Evolutionary conservation across 2,888 invertebrate genomes (phyloP), one percentile per base, ranked within the genome.

Genomic region (Eupithecia pulchellata): DNA sequence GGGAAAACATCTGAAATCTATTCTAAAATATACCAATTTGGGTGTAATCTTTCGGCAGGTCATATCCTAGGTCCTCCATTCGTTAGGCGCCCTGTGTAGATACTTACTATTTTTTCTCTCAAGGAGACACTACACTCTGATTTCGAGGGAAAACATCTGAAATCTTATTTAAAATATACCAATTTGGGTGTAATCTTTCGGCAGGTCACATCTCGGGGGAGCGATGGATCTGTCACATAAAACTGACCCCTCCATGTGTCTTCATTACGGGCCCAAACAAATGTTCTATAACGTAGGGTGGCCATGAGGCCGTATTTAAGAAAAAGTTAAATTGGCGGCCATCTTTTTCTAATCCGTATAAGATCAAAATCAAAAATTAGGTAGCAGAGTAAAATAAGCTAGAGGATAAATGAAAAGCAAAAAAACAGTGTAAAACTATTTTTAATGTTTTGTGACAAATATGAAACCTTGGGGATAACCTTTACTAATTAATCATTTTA

Each of bases 191-290:
- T 60, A 60, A 32, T 60, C 17, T 60, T 20, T 32, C n/a, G n/a
- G 29, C 25, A 29, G 47, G 58, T 64, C 32, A 25, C 25, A 8
- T 64, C 60, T 64, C 30, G 52, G 61, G 52, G 57, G 52, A 39
- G 60, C 36, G 47, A 68, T 66, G 64, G 52, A 32, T 29, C 69
- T 66, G 72, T 62, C 60, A 60, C 69, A 66, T 69, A 65, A 68
- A 64, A 62, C 66, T 63, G 66, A 55, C 71, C 64, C 64, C 34
- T 11, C 4, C 66, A 72, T 72, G 55, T 69, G 64, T 72, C 69
- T 72, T 72, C 69, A 72, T 72, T 72, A 72, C 39, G 55, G 1
- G 57, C 17, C 36, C 29, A 64, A 66, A 72, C 60, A 69, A 66
- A 72, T 60, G 68, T 42, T 42, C 57, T 42, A 63, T 62, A 64